Conservation (phyloP, 1,140 invertebrate species). For the Trachymyrmex septentrionalis region DNA sequence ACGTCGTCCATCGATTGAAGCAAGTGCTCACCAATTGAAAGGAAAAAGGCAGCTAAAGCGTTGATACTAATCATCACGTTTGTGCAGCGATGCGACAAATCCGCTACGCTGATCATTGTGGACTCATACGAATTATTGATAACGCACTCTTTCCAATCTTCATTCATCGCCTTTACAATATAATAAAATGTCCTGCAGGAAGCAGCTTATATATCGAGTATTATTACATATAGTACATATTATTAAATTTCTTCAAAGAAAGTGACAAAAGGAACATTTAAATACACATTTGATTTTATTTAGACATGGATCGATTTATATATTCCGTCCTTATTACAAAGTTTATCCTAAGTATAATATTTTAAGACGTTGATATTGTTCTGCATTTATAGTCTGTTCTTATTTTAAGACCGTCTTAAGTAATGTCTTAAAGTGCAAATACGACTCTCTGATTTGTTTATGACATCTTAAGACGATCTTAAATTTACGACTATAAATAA, state of each 20-base stretch:
- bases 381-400: no score
- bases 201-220: slow-evolving; percentile 5
- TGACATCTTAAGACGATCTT: no score
- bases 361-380: no score
- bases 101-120: slow-evolving; percentile 26
- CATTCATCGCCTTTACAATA: slow-evolving; percentile 31
- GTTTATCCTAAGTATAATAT: no score
- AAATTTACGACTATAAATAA: no score
- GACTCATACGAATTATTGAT: slow-evolving; percentile 15
- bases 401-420: no score
- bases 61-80: slow-evolving; percentile 45
- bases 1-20: slow-evolving; percentile 5
- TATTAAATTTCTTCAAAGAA: neutral
- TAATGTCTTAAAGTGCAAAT: no score
- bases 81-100: slow-evolving; percentile 9
- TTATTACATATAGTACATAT: neutral
- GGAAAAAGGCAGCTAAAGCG: slow-evolving; percentile 28
- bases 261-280: slow-evolving; percentile 1
- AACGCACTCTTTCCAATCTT: slow-evolving; percentile 39
- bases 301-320: neutral
- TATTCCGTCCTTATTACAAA: no score
- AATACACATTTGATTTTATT: neutral
- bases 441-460: no score
- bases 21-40: slow-evolving; percentile 37
- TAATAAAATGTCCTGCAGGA: slow-evolving; percentile 45